Conservation (phyloP, 2,888 invertebrate genomes). For the Drosophila siamana region DNA sequence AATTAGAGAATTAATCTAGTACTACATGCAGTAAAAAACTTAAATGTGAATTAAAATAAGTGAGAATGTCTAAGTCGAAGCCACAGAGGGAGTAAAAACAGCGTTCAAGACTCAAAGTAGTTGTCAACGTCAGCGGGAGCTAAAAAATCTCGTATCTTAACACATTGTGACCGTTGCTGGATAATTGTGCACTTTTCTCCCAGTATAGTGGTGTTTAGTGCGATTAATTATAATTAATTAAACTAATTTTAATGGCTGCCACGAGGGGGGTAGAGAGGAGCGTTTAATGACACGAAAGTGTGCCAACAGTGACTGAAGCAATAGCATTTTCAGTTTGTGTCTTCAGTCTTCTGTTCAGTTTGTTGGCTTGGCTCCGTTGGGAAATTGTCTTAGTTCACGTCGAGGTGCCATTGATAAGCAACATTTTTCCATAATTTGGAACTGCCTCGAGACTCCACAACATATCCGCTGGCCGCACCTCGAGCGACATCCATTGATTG, state of each 20-base stretch:
- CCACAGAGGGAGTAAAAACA: not conserved
- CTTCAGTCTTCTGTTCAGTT: conserved; percentile 37
- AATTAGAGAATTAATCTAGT: too few species aligned
- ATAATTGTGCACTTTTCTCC: conserved; percentile 42
- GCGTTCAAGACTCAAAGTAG: not conserved
- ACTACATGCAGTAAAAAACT: too few species aligned
- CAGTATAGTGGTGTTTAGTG: conserved; percentile 11
- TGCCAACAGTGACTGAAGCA: conserved; percentile 39
- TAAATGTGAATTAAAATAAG: too few species aligned
- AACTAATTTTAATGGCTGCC: conserved; percentile 42
- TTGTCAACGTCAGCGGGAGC: not conserved
- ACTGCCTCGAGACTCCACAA: conserved; percentile 6
- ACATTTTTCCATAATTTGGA: conserved; percentile 30
- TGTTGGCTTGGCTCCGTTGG: conserved; percentile 20
- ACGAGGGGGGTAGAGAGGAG: not conserved
- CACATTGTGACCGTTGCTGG: conserved; percentile 6
- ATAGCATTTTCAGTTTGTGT: conserved; percentile 16
- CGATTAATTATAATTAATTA: conserved; percentile 49
- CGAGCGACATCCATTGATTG: conserved; percentile 11
- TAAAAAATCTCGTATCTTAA: conserved; percentile 16
- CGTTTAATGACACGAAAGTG: conserved; percentile 57
- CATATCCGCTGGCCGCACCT: conserved; percentile 45
- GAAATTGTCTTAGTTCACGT: conserved; percentile 26
- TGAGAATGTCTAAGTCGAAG: not conserved
- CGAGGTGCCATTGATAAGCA: conserved; percentile 41